Evolutionary conservation across 2,888 invertebrate species (phyloP).

Genomic region (Phorcus lineatus): DNA sequence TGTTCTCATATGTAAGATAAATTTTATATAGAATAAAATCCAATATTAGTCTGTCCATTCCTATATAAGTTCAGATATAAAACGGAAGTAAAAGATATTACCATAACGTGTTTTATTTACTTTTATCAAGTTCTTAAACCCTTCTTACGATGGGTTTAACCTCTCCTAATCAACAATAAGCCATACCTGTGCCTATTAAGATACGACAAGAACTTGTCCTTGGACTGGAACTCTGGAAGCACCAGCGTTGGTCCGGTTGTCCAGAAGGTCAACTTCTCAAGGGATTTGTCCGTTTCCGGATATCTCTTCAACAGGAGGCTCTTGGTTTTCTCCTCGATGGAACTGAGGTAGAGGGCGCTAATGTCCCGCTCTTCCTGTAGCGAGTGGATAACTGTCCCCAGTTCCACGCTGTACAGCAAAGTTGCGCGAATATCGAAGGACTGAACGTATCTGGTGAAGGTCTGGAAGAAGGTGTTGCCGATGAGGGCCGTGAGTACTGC

Average conservation of each 20-base stretch:
- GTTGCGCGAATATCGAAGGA: constrained; percentile 49
- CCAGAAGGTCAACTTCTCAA: constrained; percentile 60
- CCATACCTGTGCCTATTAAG: constrained; percentile 62
- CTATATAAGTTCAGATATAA: no score
- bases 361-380: constrained; percentile 57
- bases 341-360: constrained; percentile 63
- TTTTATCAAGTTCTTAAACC: no score
- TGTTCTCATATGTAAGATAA: no score
- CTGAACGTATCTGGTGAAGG: constrained; percentile 51
- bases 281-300: constrained; percentile 57
- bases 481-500: constrained; percentile 59
- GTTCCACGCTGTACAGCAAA: constrained; percentile 40
- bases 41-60: no score
- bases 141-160: no score
- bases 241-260: constrained; percentile 44
- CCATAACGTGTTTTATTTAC: no score
- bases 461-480: constrained; percentile 57
- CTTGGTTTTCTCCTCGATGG: constrained; percentile 58
- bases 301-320: constrained; percentile 56
- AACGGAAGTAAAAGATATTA: no score
- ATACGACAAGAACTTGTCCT: constrained; percentile 58
- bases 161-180: no score
- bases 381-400: constrained; percentile 16
- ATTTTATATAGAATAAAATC: no score
- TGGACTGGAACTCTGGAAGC: constrained; percentile 52